phyloP scores from a whole-genome alignment of 2,888 invertebrate species.

The Halictus quadricinctus region DNA sequence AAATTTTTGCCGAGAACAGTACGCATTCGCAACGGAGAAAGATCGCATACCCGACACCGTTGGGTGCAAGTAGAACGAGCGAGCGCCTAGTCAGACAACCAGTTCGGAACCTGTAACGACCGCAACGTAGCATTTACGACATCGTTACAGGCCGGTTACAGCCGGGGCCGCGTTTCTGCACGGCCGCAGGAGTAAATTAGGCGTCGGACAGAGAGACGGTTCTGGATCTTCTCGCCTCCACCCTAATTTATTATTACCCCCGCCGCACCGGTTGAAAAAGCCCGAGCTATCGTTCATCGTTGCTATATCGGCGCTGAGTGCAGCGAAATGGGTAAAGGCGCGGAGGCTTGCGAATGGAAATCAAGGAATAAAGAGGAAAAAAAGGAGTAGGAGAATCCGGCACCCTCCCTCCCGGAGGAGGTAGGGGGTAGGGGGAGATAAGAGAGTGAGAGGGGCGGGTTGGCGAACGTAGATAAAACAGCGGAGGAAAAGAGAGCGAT shows the following conservation, averaged over 20 bases:
- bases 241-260: slow-evolving; percentile 13
- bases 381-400: neutral
- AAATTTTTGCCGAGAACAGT: neutral
- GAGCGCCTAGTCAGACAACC: slow-evolving; percentile 1
- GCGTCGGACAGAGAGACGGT: neutral
- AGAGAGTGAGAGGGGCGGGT: neutral
- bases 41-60: neutral
- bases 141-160: neutral
- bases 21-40: neutral
- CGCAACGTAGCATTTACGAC: slow-evolving; percentile 8
- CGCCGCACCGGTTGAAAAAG: neutral
- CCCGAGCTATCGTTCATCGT: neutral
- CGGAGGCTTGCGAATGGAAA: slow-evolving; percentile 20
- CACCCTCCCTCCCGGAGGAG: neutral
- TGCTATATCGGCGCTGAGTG: neutral
- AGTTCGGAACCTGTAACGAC: neutral
- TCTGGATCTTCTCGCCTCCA: neutral
- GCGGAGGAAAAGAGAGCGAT: neutral
- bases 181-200: slow-evolving; percentile 21
- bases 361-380: slow-evolving; percentile 25
- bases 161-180: neutral
- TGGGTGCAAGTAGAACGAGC: neutral
- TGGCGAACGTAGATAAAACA: slow-evolving; percentile 37
- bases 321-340: slow-evolving; percentile 14
- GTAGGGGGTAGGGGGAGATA: neutral